Percentiles rank a stretch among this genome's conserved stretches.
Evolutionary conservation across 2,797 vertebrate species (phyloP).

Genomic region (Chanos chanos): DNA sequence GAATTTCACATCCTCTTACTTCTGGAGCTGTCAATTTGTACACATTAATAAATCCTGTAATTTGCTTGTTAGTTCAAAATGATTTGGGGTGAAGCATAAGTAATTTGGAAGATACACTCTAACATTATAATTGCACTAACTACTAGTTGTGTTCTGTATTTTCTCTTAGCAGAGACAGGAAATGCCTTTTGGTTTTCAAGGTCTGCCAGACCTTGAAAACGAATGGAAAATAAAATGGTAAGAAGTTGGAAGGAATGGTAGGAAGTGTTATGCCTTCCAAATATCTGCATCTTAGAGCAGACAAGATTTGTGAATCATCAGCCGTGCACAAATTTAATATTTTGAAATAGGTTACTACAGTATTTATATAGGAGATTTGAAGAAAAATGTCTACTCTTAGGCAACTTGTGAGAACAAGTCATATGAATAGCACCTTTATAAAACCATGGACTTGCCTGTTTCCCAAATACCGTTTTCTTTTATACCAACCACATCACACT

Average conservation of each 20-base stretch:
- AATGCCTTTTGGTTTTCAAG: constrained; percentile 21
- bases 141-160: constrained; percentile 25
- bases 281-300: constrained; percentile 16
- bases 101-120: background rate
- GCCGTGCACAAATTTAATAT: background rate
- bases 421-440: background rate
- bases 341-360: background rate
- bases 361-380: background rate
- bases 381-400: background rate
- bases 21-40: too few species aligned
- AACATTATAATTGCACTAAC: constrained; percentile 3
- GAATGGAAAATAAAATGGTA: constrained; percentile 40
- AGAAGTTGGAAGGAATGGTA: constrained; percentile 25
- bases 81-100: too few species aligned
- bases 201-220: constrained; percentile 30
- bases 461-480: background rate
- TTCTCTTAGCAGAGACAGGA: constrained; percentile 23
- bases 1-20: too few species aligned
- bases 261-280: constrained; percentile 22
- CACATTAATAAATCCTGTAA: too few species aligned
- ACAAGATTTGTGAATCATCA: constrained; percentile 3
- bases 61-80: too few species aligned
- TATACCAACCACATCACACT: background rate
- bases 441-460: background rate
- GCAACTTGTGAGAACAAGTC: background rate